A percentile compares a stretch with the other conserved stretches of the same genome.
Evolutionary conservation across 1,140 invertebrate species (phyloP).

Genomic region (Bombyx mori): DNA sequence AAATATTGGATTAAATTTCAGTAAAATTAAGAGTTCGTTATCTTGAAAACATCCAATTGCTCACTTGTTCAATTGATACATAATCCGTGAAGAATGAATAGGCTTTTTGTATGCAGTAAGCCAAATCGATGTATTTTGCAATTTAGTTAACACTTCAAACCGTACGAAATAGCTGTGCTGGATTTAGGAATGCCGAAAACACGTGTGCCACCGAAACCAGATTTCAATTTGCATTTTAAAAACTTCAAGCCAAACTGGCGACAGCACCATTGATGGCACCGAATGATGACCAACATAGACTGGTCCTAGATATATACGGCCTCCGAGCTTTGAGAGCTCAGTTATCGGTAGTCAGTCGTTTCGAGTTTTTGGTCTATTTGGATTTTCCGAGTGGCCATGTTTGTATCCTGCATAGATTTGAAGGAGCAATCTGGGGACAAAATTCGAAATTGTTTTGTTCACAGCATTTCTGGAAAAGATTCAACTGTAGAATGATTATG

Average conservation of each 20-base stretch:
- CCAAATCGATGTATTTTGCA: too few species aligned
- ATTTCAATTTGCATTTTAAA: conserved; percentile 28
- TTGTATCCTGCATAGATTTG: conserved; percentile 6
- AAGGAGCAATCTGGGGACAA: not conserved
- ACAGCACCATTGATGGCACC: conserved; percentile 10
- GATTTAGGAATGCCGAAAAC: conserved; percentile 5
- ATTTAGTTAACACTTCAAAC: too few species aligned
- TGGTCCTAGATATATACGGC: not conserved
- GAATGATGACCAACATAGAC: conserved; percentile 7
- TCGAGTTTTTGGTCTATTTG: conserved; percentile 16
- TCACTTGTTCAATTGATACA: too few species aligned
- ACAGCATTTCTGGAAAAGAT: too few species aligned
- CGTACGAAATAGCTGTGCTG: conserved; percentile 4
- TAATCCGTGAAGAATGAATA: too few species aligned
- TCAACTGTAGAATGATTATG: too few species aligned
- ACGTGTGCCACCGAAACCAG: conserved; percentile 11
- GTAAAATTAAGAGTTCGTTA: too few species aligned
- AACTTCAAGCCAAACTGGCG: conserved; percentile 14
- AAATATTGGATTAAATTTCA: too few species aligned
- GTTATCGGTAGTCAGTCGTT: conserved; percentile 1
- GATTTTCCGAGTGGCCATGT: conserved; percentile 6
- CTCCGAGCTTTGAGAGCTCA: not conserved
- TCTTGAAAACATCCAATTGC: too few species aligned
- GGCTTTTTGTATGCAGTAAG: too few species aligned
- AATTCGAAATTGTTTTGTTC: conserved; percentile 3